Evolutionary conservation across 2,888 invertebrate species (phyloP).

Genomic region (Catonia carolina): DNA sequence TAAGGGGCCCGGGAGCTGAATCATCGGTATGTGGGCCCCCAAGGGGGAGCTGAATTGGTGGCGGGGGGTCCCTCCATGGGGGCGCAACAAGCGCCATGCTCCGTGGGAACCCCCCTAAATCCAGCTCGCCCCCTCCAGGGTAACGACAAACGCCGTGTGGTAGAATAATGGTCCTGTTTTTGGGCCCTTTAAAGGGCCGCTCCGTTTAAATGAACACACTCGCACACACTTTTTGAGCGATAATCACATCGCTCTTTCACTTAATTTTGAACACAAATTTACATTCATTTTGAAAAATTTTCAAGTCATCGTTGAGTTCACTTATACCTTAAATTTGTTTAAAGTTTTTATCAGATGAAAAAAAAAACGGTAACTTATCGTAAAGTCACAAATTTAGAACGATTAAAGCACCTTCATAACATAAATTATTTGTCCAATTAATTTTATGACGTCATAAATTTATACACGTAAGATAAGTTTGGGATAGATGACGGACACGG

Average conservation of each 20-base stretch:
- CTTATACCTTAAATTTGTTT: no score
- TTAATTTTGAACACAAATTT: conserved; percentile 10
- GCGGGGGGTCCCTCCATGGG: conserved; percentile 47
- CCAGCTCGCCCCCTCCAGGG: conserved; percentile 32
- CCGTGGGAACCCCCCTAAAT: conserved; percentile 44
- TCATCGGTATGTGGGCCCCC: conserved; percentile 42
- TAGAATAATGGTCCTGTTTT: conserved; percentile 36
- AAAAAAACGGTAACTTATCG: no score
- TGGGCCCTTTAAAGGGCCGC: conserved; percentile 8
- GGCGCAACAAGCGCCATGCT: conserved; percentile 50
- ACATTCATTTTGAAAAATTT: neutral
- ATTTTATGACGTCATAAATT: no score
- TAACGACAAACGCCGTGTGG: conserved; percentile 37
- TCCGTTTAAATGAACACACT: neutral
- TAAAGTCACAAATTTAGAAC: no score
- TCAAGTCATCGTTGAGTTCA: neutral
- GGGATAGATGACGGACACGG: conserved; percentile 7
- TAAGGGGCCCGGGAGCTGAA: conserved; percentile 37
- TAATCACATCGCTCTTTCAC: neutral
- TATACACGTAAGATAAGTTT: neutral
- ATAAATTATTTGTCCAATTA: no score
- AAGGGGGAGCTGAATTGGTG: conserved; percentile 37
- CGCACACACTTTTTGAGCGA: no score
- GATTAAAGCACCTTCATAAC: no score
- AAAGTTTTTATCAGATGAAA: no score